phyloP scores from a whole-genome alignment of 2,113 vertebrate genomes.

The Engystomops pustulosus region DNA sequence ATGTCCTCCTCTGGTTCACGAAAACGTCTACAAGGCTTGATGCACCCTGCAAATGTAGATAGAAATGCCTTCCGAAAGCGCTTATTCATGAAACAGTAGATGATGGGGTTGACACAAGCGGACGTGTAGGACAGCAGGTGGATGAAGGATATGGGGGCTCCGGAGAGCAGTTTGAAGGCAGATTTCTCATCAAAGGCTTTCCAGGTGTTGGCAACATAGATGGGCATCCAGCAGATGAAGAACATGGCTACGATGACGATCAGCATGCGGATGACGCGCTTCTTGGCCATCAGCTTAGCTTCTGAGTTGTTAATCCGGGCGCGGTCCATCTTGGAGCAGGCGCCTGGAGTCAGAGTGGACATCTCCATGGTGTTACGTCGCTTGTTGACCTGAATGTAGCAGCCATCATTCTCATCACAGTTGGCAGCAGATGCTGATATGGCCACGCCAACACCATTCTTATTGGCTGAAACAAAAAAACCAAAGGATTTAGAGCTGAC shows the following conservation, averaged over 20 bases:
- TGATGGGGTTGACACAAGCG: constrained; percentile 89
- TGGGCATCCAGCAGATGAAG: constrained; percentile 94
- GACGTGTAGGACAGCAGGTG: constrained; percentile 90
- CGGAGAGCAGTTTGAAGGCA: constrained; percentile 80
- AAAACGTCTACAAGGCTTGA: constrained; percentile 64
- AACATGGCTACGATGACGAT: constrained; percentile 91
- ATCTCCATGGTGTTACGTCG: constrained; percentile 81
- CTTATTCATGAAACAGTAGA: constrained; percentile 99
- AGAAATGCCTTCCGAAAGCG: constrained; percentile 89
- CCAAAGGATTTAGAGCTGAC: too few relatives aligned
- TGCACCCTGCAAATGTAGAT: constrained; percentile 80
- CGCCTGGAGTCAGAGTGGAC: constrained; percentile 72
- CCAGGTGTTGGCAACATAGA: constrained; percentile 93
- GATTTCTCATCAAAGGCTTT: constrained; percentile 81
- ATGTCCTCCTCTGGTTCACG: constrained; percentile 78
- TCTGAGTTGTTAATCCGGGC: constrained; percentile 79
- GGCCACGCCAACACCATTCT: constrained; percentile 65
- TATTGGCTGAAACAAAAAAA: constrained; percentile 66
- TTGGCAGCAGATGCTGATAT: neutral
- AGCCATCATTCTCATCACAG: constrained; percentile 85
- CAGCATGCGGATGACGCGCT: constrained; percentile 93
- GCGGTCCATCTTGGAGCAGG: constrained; percentile 67
- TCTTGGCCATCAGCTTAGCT: constrained; percentile 90
- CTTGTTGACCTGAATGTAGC: constrained; percentile 83
- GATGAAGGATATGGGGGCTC: constrained; percentile 92